Base-by-base conservation (phyloP, 2,113 vertebrate species). In the Terrapene triunguis region DNA sequence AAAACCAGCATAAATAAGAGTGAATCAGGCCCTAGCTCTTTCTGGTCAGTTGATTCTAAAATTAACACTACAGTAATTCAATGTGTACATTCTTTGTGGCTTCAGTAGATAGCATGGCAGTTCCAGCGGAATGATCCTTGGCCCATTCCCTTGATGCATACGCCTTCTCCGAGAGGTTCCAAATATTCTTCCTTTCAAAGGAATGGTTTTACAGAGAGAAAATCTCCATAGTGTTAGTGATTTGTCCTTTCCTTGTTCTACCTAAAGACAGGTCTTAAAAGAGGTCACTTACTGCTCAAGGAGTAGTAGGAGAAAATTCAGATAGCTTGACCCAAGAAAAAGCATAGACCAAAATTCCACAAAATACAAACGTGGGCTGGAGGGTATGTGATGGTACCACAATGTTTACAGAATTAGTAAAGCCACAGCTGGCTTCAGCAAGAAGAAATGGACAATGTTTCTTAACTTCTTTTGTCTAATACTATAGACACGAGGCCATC, bases 21-120 rank as follows among this genome's bases (percentile, higher is more conserved):
- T 59, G 89, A 93, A 97, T n/a, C 47, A 88, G 95, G n/a, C 2
- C 80, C 90, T 88, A 16, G 0, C 47, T 82, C 89, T n/a, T 92
- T 79, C 82, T 95, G 74, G 11, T 85, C 0, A 22, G 5, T 35
- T 85, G 24, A 11, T 89, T 89, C 10, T 44, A 89, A 76, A 50
- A 42, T 9, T 81, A 38, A n/a, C 84, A 51, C 89, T 85, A 35
- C 72, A 93, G 24, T 48, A 78, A 11, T 78, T 80, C 76, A 55
- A 44, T 55, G 13, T 90, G 59, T 11, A 2, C 84, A 44, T 9
- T 80, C 79, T 86, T 88, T 35, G 32, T 24, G 44, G 48, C 57
- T 44, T 72, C 0, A 5, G 74, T 17, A 35, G 29, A 44, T 25
- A 53, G 24, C 74, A 93, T 1, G 2, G 50, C 51, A 0, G 0